A percentile compares a stretch with the other conserved stretches of the same genome.
Evolutionary conservation across 2,888 invertebrate genomes (phyloP).

Genomic region (Drosophila paramelanica): DNA sequence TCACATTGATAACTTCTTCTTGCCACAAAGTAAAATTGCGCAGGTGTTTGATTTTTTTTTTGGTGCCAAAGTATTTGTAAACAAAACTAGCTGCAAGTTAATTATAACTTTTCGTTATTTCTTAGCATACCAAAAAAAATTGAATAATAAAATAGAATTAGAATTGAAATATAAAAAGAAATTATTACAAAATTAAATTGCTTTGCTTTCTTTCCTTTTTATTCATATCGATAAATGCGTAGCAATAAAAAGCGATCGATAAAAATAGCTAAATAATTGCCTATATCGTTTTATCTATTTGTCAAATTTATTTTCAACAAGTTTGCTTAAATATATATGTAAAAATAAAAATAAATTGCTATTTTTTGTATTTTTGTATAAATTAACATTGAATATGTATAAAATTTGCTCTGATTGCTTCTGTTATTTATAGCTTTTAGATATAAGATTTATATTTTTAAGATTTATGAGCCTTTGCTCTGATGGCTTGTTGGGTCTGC

Average conservation of each 20-base stretch:
- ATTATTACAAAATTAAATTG: too few relatives aligned
- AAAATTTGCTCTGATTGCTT: background rate
- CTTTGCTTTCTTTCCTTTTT: too few relatives aligned
- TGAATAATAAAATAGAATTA: background rate
- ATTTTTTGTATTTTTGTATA: too few relatives aligned
- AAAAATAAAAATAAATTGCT: too few relatives aligned
- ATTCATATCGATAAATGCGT: too few relatives aligned
- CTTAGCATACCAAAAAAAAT: background rate
- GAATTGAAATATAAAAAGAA: too few relatives aligned
- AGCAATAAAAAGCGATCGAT: too few relatives aligned
- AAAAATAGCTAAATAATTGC: too few relatives aligned
- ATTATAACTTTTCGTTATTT: constrained; percentile 16
- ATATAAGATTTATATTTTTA: background rate
- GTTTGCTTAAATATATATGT: too few relatives aligned
- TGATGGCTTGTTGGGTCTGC: constrained; percentile 1
- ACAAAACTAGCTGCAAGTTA: background rate
- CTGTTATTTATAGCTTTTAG: background rate
- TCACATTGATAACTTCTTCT: constrained; percentile 5
- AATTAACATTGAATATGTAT: too few relatives aligned
- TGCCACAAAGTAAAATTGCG: constrained; percentile 1
- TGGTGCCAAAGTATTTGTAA: background rate
- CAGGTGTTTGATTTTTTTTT: background rate
- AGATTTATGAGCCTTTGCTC: background rate
- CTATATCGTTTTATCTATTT: too few relatives aligned
- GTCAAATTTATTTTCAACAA: too few relatives aligned